A percentile compares a stretch with the other conserved stretches of the same genome.
These are phyloP conservation scores for Actinernus sp. DNA, from an alignment of 92 coral and sea anemone genomes.

Conservation along the genomic window DNA sequence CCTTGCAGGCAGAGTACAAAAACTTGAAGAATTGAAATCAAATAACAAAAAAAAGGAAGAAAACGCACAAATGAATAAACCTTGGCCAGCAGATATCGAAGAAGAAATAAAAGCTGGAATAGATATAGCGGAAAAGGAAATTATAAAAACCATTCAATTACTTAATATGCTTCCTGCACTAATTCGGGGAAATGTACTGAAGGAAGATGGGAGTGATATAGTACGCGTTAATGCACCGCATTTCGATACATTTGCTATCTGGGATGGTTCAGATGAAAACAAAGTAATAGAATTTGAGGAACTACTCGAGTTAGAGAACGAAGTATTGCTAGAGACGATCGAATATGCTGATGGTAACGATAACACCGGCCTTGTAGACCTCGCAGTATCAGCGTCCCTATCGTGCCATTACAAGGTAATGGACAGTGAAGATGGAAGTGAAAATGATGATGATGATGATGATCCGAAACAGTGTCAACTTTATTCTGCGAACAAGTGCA, in stretches of 20 bases:
- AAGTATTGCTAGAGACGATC: slow-evolving; percentile 12
- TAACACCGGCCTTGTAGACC: slow-evolving; percentile 1
- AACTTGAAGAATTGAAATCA: slow-evolving; percentile 4
- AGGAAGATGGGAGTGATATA: slow-evolving; percentile 1
- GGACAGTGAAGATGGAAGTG: slow-evolving; percentile 8
- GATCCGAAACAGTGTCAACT: slow-evolving; percentile 18
- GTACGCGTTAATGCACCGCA: slow-evolving; percentile 18
- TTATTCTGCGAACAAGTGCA: slow-evolving; percentile 14
- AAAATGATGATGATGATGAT: slow-evolving; percentile 22
- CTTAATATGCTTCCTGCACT: slow-evolving; percentile 16
- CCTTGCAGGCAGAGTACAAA: slow-evolving; percentile 1
- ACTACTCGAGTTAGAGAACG: slow-evolving; percentile 16
- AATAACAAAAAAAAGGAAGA: too few species aligned
- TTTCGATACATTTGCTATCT: slow-evolving; percentile 16
- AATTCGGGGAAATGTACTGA: slow-evolving; percentile 4
- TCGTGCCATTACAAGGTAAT: background rate
- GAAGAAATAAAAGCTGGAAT: slow-evolving; percentile 20
- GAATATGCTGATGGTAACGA: slow-evolving; percentile 19
- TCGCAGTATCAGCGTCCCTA: slow-evolving; percentile 4
- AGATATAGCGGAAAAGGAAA: slow-evolving; percentile 13
- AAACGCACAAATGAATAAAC: too few species aligned
- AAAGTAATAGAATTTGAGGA: slow-evolving; percentile 15
- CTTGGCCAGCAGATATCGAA: slow-evolving; percentile 10
- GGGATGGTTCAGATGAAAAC: slow-evolving; percentile 29
- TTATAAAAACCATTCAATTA: slow-evolving; percentile 8